phyloP scores from a whole-genome alignment of 1,140 invertebrate species.

The Belonocnema kinseyi region DNA sequence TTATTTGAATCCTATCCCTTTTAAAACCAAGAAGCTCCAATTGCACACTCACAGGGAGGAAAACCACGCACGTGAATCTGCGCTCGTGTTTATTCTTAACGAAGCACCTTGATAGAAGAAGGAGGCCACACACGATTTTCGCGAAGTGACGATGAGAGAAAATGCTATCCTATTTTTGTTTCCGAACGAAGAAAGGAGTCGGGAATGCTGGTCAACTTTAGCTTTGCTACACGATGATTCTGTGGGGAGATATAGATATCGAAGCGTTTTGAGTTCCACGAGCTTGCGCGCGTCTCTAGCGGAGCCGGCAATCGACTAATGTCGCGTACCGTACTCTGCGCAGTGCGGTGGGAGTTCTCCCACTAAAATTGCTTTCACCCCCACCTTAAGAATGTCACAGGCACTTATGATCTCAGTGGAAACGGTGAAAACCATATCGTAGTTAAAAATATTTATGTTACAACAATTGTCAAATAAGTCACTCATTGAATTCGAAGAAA shows the following conservation, averaged over 20 bases:
- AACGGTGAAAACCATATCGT: neutral
- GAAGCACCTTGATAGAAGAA: neutral
- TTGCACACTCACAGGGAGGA: neutral
- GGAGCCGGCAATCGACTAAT: conserved; percentile 63
- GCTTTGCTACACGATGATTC: conserved; percentile 18
- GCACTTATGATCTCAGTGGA: neutral
- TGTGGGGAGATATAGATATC: neutral
- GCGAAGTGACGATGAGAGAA: neutral
- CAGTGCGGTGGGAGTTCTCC: conserved; percentile 37
- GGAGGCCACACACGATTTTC: neutral
- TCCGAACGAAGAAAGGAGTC: neutral
- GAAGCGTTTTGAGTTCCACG: conserved; percentile 32
- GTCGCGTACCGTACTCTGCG: conserved; percentile 45
- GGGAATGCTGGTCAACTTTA: neutral
- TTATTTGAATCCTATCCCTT: conserved; percentile 20
- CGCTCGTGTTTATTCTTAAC: conserved; percentile 34
- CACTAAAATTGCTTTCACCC: conserved; percentile 3
- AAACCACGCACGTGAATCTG: conserved; percentile 30
- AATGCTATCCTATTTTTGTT: conserved; percentile 10
- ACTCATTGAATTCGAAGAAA: too few relatives aligned
- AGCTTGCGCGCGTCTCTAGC: conserved; percentile 49
- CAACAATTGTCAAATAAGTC: too few relatives aligned
- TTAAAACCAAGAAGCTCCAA: neutral
- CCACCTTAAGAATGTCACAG: neutral
- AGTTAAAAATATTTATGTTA: too few relatives aligned